phyloP scores from a whole-genome alignment of 1,140 invertebrate genomes.

The Sinella curviseta region DNA sequence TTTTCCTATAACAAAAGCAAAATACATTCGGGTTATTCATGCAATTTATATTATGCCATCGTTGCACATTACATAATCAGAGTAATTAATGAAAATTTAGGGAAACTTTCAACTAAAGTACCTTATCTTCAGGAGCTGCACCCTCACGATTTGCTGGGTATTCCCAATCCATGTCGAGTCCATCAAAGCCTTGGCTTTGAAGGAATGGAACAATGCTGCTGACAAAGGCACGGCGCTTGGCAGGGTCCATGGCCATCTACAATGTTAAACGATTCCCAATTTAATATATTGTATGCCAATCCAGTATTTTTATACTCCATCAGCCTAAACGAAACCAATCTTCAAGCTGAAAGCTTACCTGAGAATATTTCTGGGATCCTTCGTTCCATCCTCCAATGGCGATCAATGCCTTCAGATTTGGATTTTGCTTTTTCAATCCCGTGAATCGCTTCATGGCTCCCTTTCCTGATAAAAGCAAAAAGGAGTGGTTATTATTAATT shows the following conservation, averaged over 20 bases:
- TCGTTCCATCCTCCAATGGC: slow-evolving; percentile 77
- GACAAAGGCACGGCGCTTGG: slow-evolving; percentile 59
- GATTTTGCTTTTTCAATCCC: slow-evolving; percentile 62
- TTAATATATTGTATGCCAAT: not conserved
- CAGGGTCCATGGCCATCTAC: slow-evolving; percentile 50
- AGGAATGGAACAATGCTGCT: slow-evolving; percentile 62
- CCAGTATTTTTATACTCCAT: not conserved
- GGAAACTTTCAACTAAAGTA: slow-evolving; percentile 6
- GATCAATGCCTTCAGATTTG: slow-evolving; percentile 65
- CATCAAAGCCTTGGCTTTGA: slow-evolving; percentile 53
- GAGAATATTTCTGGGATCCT: slow-evolving; percentile 65
- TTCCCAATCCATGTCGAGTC: slow-evolving; percentile 58
- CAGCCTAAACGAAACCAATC: slow-evolving; percentile 52
- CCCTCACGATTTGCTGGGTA: slow-evolving; percentile 56
- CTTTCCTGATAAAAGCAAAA: too few species aligned
- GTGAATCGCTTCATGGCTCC: slow-evolving; percentile 58
- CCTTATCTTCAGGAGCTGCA: slow-evolving; percentile 36
- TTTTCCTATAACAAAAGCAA: slow-evolving; percentile 37
- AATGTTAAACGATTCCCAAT: too few species aligned
- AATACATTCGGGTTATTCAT: not conserved
- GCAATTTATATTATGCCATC: not conserved
- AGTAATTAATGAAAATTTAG: not conserved
- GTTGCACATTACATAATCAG: not conserved
- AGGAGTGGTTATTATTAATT: not conserved
- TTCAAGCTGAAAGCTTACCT: too few species aligned